These are phyloP conservation scores for Castor canadensis DNA, from an alignment of 2,113 vertebrate species.

Conservation along the genomic window DNA sequence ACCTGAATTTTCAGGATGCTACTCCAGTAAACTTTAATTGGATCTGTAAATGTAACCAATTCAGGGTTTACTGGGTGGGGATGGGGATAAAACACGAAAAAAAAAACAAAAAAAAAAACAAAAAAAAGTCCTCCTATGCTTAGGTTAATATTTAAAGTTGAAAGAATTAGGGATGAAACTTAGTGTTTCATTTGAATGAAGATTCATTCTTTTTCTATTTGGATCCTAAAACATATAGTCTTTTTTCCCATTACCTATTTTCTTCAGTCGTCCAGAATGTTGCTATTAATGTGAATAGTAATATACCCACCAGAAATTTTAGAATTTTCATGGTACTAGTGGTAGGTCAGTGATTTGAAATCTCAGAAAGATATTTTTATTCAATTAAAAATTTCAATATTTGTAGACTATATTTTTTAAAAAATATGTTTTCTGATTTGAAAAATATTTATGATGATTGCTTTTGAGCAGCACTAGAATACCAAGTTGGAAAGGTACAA, in stretches of 20 bases:
- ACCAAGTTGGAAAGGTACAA: neutral
- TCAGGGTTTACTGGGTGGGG: neutral
- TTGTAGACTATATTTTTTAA: neutral
- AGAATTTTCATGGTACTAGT: neutral
- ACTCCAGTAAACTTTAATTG: slow-evolving; percentile 42
- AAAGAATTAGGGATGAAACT: neutral
- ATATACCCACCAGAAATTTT: neutral
- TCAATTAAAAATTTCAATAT: neutral
- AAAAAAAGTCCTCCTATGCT: neutral
- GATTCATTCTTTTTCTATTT: neutral
- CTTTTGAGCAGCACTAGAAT: neutral
- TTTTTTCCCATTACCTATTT: neutral
- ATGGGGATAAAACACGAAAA: neutral
- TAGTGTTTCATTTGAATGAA: neutral
- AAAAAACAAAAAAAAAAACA: neutral
- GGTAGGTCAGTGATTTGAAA: neutral
- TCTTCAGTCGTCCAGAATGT: neutral
- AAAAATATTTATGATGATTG: neutral
- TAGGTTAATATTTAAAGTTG: neutral
- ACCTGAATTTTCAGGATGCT: slow-evolving; percentile 13
- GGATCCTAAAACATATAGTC: neutral
- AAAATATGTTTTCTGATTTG: neutral
- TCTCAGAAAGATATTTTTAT: neutral
- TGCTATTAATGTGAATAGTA: neutral
- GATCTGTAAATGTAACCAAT: slow-evolving; percentile 53